Evolutionary conservation across 2,113 vertebrate genomes (phyloP), one percentile per base, ranked within the genome.

Genomic region (Nettapus auritus): DNA sequence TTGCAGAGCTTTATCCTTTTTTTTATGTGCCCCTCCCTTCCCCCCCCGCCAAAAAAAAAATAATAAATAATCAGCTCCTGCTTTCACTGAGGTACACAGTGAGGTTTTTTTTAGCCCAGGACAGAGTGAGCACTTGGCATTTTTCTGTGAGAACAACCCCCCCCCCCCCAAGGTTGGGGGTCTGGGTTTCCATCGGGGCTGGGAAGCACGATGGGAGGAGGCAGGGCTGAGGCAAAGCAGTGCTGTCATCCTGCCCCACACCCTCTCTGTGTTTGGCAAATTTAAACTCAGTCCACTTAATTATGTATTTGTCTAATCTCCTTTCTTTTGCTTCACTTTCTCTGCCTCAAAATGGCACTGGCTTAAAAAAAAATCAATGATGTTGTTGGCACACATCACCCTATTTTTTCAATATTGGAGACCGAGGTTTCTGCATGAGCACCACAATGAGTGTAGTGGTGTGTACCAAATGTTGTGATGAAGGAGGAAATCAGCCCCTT

Each of bases 361-460:
- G 2, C 44, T 52, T 48, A 1, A 73, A 74, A 52, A 40, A 4
- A 3, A 11, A 12, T 4, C 42, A 4, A 56, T 2, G 17, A 3
- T 9, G 50, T 28, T 12, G 10, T 3, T 14, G 75, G 3, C 7
- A 1, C 3, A 2, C 1, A 0, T 33, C 23, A 9, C 5, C 0
- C 50, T n/a, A 3, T 28, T 23, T 63, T 42, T 29, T 4, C 4
- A 1, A 8, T 21, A 21, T 18, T 21, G 34, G 75, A 40, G 42
- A 29, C 18, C 0, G 6, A 28, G 70, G 34, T 5, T 69, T 44
- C 38, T 29, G 50, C 62, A 71, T 18, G 11, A 71, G 74, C 3
- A 53, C n/a, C 12, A 50, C 12, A 25, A 25, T 52, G 50, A 52
- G 50, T 25, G 33, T 26, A 55, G 36, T 14, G 50, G 13, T 21